These are phyloP conservation scores for Sciurus niger DNA, from an alignment of 2,113 vertebrate genomes.

Conservation along the genomic window DNA sequence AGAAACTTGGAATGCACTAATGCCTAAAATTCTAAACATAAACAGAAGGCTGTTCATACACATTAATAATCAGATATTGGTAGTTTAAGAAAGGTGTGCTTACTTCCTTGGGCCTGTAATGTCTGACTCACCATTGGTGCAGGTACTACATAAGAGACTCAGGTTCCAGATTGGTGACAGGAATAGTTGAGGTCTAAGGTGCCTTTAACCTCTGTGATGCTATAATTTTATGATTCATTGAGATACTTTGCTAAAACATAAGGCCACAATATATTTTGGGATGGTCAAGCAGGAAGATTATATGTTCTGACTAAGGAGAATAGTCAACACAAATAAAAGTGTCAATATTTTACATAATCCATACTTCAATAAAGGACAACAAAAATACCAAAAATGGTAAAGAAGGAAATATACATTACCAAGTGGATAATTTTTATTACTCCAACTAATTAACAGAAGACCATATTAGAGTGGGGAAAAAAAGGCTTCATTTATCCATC, in stretches of 20 bases:
- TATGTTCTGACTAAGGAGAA: not conserved
- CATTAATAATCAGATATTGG: not conserved
- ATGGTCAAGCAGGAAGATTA: not conserved
- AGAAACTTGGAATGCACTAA: constrained; percentile 31
- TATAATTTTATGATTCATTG: constrained; percentile 6
- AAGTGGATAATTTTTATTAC: not conserved
- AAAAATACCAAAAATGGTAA: constrained; percentile 3
- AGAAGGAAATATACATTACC: not conserved
- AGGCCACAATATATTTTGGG: not conserved
- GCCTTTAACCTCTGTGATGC: not conserved
- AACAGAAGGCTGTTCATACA: not conserved
- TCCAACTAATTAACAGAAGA: constrained; percentile 12
- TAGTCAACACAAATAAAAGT: not conserved
- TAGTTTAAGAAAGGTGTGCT: not conserved
- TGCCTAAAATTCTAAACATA: not conserved
- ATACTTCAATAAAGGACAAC: not conserved
- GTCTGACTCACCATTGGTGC: not conserved
- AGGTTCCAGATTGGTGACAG: accelerated
- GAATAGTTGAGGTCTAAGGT: not conserved
- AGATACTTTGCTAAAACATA: constrained; percentile 16
- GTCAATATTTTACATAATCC: not conserved
- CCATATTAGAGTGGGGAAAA: not conserved
- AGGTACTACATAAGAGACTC: not conserved
- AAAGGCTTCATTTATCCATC: not conserved
- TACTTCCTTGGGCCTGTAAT: not conserved